A percentile compares a stretch with the other conserved stretches of the same genome.
These are phyloP conservation scores for Halocynthia aurantium DNA, from an alignment of 23 tunicate genomes.

Conservation along the genomic window DNA sequence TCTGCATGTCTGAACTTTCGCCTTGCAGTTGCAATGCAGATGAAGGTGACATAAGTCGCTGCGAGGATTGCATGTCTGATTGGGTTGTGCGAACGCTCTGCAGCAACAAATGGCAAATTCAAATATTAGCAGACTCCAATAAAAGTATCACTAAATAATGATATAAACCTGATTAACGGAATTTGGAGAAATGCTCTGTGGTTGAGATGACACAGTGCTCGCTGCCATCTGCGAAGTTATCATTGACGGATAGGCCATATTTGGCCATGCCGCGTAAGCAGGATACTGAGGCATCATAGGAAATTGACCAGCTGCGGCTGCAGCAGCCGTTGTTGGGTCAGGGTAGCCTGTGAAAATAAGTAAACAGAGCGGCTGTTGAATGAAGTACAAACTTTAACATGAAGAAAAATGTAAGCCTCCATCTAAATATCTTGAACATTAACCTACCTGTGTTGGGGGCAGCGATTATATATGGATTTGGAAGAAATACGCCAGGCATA, in stretches of 20 bases:
- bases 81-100: too few relatives aligned
- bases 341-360: constrained; percentile 34
- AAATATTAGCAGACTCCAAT: too few relatives aligned
- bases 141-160: too few relatives aligned
- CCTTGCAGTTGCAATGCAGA: background rate
- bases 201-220: constrained; percentile 32
- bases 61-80: too few relatives aligned
- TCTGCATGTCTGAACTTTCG: background rate
- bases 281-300: constrained; percentile 69
- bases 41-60: too few relatives aligned
- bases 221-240: constrained; percentile 61
- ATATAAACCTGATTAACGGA: too few relatives aligned
- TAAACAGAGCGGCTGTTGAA: background rate
- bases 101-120: too few relatives aligned
- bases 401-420: background rate
- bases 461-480: constrained; percentile 70
- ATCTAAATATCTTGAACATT: too few relatives aligned
- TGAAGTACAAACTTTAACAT: background rate
- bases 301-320: constrained; percentile 34
- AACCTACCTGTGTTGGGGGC: constrained; percentile 51
- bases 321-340: constrained; percentile 34
- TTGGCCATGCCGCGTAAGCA: constrained; percentile 45
- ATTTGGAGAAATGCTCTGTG: constrained; percentile 19
- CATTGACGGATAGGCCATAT: constrained; percentile 44
- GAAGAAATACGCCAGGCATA: constrained; percentile 69